Evolutionary conservation across 2,113 vertebrate species (phyloP), one percentile per base, ranked within the genome.

Genomic region (Gobiocypris rarus): DNA sequence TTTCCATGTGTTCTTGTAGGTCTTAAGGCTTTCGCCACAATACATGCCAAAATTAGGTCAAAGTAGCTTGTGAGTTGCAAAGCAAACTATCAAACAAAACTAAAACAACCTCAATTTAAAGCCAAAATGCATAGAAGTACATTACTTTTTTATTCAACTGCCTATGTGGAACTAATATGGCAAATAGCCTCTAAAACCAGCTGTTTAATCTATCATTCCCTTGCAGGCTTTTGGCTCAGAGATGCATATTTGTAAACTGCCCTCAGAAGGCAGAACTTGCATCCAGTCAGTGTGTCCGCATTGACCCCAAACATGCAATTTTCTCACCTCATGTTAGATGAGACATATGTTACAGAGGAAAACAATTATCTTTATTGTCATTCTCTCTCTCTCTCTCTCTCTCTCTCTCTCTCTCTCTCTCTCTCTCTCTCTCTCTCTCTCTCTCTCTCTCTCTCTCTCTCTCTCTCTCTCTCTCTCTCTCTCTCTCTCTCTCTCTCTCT

Each of bases 271-370:
- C 74, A 56, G 38, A 28, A 24, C 54, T 26, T 17, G 17, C 14
- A 48, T 28, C 22, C 54, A 76, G 48, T 48, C 61, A 71, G 34
- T 4, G 15, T 61, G 65, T 78, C 52, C 17, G n/a, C 63, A 61
- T 10, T 82, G 79, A 69, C 78, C 71, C 79, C 38, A 28, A 76
- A 41, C 61, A 85, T 48, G n/a, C 59, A 10, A 34, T 76, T 56
- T 56, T 56, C 50, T 22, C 74, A 76, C 50, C 48, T 76, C 31
- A 48, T 38, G 56, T 56, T 70, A 31, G 69, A 85, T 26, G 43
- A 10, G 14, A 45, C 50, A 19, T 31, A n/a, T 67, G 52, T 58
- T 38, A 69, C 28, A 56, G 43, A 65, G 45, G 24, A 76, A 74
- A 22, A 69, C 31, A 22, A 17, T 38, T 2, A 22, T 41, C 28